These are phyloP conservation scores for Aspidiotus rigidus DNA, from an alignment of 2,888 invertebrate species.

Conservation along the genomic window DNA sequence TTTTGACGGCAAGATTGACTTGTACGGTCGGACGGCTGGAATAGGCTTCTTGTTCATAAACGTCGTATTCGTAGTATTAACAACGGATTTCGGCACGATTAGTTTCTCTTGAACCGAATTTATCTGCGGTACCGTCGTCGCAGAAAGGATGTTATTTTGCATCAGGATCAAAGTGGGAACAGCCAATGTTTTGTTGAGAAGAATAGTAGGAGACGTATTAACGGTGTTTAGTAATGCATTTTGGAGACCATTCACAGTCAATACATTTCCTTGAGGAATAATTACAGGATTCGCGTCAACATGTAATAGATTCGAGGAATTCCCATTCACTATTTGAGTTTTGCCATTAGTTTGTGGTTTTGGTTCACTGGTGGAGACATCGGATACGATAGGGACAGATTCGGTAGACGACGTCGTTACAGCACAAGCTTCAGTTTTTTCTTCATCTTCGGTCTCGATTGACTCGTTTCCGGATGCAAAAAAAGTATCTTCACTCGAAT, in stretches of 20 bases:
- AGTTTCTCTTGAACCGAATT: conserved; percentile 24
- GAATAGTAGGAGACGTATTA: conserved; percentile 9
- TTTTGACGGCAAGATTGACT: conserved; percentile 14
- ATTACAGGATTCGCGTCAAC: conserved; percentile 16
- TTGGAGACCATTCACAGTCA: conserved; percentile 17
- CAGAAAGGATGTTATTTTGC: conserved; percentile 34
- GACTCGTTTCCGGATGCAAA: no score
- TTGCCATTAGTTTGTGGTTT: neutral
- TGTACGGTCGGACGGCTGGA: conserved; percentile 38
- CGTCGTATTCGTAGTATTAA: conserved; percentile 39
- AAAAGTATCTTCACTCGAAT: no score
- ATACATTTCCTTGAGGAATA: conserved; percentile 18
- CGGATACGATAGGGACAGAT: neutral
- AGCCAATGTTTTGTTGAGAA: conserved; percentile 21
- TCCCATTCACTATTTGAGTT: conserved; percentile 5
- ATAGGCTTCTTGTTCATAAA: conserved; percentile 41
- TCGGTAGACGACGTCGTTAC: neutral
- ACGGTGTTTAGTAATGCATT: conserved; percentile 14
- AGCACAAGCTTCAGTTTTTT: neutral
- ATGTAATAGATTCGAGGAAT: conserved; percentile 9
- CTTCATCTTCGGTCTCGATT: neutral
- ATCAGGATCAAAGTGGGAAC: conserved; percentile 38
- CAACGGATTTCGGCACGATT: conserved; percentile 37
- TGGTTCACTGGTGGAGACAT: neutral
- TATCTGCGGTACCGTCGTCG: conserved; percentile 14